These are phyloP conservation scores for Eidolon helvum DNA, from an alignment of 2,113 vertebrate species.

Conservation along the genomic window DNA sequence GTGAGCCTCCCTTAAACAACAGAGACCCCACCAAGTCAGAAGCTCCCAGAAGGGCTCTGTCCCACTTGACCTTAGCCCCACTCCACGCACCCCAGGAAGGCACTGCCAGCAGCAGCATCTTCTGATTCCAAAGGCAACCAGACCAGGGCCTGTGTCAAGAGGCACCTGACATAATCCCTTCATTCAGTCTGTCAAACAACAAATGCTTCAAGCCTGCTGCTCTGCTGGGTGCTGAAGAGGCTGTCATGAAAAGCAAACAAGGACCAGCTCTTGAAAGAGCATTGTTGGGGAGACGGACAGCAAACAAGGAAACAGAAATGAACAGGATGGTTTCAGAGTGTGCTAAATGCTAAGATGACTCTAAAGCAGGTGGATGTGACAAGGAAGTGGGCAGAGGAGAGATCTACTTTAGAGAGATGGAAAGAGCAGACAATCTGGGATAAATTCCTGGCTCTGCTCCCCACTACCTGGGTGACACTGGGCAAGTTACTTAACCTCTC, in stretches of 20 bases:
- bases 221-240: neutral
- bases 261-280: neutral
- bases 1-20: neutral
- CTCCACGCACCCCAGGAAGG: neutral
- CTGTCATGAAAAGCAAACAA: neutral
- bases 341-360: neutral
- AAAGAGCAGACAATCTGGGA: neutral
- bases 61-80: neutral
- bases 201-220: rapidly evolving
- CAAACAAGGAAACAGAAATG: neutral
- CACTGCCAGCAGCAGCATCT: neutral
- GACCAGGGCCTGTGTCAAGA: neutral
- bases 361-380: neutral
- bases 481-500: neutral
- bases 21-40: neutral
- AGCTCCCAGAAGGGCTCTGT: neutral
- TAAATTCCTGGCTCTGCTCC: neutral
- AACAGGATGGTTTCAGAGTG: neutral
- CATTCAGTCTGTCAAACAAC: neutral
- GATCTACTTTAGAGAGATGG: neutral
- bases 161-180: neutral
- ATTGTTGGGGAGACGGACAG: neutral
- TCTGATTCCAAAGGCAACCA: neutral
- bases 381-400: neutral
- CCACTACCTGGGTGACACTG: neutral